Evolutionary conservation across 2,888 invertebrate genomes (phyloP), one percentile per base, ranked within the genome.

Genomic region (Harpalus rubripes): DNA sequence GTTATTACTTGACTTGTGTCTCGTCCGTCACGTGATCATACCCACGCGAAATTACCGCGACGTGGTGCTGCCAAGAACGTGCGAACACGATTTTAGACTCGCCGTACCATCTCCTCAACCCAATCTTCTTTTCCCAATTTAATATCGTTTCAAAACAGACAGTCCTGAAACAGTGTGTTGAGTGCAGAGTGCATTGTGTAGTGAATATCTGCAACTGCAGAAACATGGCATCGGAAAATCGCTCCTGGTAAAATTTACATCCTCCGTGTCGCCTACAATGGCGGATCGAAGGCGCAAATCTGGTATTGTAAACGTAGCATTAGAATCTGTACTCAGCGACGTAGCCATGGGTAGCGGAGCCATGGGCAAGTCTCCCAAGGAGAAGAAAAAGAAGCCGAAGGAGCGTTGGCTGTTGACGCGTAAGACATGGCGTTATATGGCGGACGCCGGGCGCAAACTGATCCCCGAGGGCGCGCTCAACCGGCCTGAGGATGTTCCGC

Each of bases 401-500:
- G 97, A 97, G 91, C 94, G 97, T 90, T 97, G 97, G 97, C 92
- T 97, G 86, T 93, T 97, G 85, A 97, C 97, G 65, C 92, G 97
- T 85, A 97, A 97, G 92, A 97, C 97, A 74, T 97, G 97, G 97
- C 93, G 96, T 88, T 97, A 97, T 91, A 97, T 97, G 97, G 94
- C 96, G n/a, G 97, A 97, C 88, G 96, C 97, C 41, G 97, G 97
- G 65, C 94, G 96, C 85, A 95, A 96, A 89, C 93, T 97, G 79
- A 95, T 97, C 85, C 97, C 97, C n/a, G 97, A 97, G 79, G 95
- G 96, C 18, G 93, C 93, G 3, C 94, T 94, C 89, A 95, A 95
- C 90, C 93, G 95, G 4, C 91, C 93, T 0, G 96, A 97, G 89
- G 96, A 96, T 89, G 92, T 97, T 85, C 95, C 96, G 1, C 95